Conservation (phyloP, 1,140 invertebrate species). For the Scaptodrosophila lebanonensis region DNA sequence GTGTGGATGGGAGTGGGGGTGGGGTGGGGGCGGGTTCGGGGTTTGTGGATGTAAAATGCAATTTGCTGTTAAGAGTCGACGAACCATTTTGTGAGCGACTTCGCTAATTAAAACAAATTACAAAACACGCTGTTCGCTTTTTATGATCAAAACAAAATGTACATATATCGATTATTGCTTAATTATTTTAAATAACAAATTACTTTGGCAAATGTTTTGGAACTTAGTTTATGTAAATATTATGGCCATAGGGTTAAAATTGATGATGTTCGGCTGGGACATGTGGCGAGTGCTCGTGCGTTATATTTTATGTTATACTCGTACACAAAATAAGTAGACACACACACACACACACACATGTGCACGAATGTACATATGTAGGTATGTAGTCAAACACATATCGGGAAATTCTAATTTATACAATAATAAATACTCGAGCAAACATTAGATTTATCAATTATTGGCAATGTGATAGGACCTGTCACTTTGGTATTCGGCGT, state of each 20-base stretch:
- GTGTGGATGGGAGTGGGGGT: too few relatives aligned
- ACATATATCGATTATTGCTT: not conserved
- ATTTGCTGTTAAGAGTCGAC: conserved; percentile 12
- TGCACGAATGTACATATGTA: not conserved
- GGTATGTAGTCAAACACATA: conserved; percentile 3
- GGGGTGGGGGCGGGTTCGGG: too few relatives aligned
- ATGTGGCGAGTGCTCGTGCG: too few relatives aligned
- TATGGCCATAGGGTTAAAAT: conserved; percentile 42
- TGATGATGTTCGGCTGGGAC: conserved; percentile 23
- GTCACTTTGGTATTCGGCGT: conserved; percentile 25
- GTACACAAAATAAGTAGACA: too few relatives aligned
- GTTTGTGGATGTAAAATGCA: too few relatives aligned
- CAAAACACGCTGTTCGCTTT: conserved; percentile 19
- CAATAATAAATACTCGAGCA: conserved; percentile 41
- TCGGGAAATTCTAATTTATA: conserved; percentile 34
- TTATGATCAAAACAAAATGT: too few relatives aligned
- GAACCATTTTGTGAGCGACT: conserved; percentile 29
- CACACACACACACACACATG: not conserved
- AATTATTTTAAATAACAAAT: conserved; percentile 54
- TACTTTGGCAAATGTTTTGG: conserved; percentile 38
- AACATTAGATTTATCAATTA: conserved; percentile 59
- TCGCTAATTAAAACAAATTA: conserved; percentile 54
- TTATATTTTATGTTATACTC: too few relatives aligned
- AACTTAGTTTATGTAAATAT: conserved; percentile 61
- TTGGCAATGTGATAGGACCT: conserved; percentile 26